Conservation (phyloP, 2,113 vertebrate genomes). For the Electrona antarctica region DNA sequence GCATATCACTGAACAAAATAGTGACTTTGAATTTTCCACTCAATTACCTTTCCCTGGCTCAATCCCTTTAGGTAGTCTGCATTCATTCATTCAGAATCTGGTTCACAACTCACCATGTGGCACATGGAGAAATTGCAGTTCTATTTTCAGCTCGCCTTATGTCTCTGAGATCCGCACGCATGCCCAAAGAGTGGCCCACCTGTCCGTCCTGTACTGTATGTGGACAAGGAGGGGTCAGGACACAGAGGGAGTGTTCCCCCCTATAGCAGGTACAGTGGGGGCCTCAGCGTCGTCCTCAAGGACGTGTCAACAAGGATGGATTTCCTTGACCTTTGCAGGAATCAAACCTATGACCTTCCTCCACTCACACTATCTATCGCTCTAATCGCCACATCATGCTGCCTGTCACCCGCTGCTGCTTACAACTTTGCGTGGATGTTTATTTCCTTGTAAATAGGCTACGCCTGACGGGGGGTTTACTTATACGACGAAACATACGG, state of each 20-base stretch:
- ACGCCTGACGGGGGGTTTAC: background rate
- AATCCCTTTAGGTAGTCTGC: too few species aligned
- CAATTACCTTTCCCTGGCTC: too few species aligned
- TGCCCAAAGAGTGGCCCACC: too few species aligned
- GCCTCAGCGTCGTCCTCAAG: constrained; percentile 36
- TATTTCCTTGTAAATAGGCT: constrained; percentile 28
- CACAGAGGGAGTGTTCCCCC: background rate
- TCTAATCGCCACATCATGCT: constrained; percentile 46
- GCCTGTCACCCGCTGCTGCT: constrained; percentile 60
- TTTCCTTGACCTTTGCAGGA: constrained; percentile 41
- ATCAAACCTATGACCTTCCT: constrained; percentile 50
- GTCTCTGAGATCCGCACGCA: too few species aligned
- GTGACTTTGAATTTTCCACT: too few species aligned
- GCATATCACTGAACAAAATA: too few species aligned
- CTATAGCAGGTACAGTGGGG: constrained; percentile 9
- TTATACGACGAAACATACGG: constrained; percentile 5
- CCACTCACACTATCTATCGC: constrained; percentile 59
- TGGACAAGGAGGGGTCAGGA: too few species aligned
- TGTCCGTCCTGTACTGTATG: too few species aligned
- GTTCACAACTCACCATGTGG: too few species aligned
- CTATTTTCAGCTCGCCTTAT: too few species aligned
- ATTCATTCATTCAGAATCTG: too few species aligned
- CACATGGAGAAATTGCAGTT: too few species aligned
- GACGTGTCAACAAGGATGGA: background rate
- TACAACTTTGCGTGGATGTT: constrained; percentile 45